Base-by-base conservation (phyloP, 2,797 vertebrate genomes). In the Lindbergichthys nudifrons region DNA sequence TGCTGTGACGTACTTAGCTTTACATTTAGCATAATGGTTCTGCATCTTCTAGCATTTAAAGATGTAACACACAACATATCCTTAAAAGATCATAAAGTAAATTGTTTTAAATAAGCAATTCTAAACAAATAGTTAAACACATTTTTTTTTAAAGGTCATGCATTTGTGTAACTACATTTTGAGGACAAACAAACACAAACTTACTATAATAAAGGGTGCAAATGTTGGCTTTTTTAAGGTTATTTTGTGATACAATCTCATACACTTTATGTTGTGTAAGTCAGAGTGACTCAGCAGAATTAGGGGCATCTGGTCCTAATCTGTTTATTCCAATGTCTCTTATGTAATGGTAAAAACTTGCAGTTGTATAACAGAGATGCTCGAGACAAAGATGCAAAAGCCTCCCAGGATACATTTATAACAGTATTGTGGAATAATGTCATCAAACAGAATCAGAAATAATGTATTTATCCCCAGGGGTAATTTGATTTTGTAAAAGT, bases 281-380 rank as follows among this genome's bases (percentile, higher is more conserved):
- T 92, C 83, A 88, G 54, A 79, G 4, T 94, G 93, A 93, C 86
- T 93, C 69, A 21, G 90, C 91, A 90, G 80, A 72, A 67, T 1
- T 43, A 3, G 16, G 58, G 42, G 54, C 41, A 71, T 86, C 77
- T 65, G 5, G 36, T 79, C 54, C 51, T 85, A 75, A 84, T 87
- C 81, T 67, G 68, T 82, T 87, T 83, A 78, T 75, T 84, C 84
- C 51, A 58, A 39, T 59, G 75, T 61, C 50, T n/a, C 52, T 87
- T 87, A 62, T 21, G 36, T 69, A 76, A 86, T 8, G 18, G 3
- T 65, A 23, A 51, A 67, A 75, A 73, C 41, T 2, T 39, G 13
- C 21, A 9, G 14, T 83, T 88, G 68, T 67, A 8, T 77, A 78
- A 87, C 58, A 0, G n/a, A 14, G 48, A 70, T 56, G 3, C 11